phyloP scores from a whole-genome alignment of 2,113 vertebrate species.

The Dissostichus mawsoni region DNA sequence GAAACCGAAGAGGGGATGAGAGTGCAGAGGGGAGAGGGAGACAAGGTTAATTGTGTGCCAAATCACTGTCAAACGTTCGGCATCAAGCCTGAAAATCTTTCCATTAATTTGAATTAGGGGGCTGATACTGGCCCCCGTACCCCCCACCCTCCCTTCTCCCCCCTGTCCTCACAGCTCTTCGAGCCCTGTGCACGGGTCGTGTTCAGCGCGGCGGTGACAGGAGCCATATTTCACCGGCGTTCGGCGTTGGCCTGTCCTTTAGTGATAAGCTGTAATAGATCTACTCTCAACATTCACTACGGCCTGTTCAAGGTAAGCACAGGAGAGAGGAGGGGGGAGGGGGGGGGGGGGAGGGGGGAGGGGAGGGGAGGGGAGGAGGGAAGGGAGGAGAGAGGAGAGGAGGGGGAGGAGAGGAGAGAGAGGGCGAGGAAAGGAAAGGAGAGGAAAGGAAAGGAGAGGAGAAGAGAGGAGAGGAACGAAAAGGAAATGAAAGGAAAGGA shows the following conservation, averaged over 20 bases:
- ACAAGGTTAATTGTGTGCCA: conserved; percentile 76
- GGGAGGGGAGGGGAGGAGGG: too few relatives aligned
- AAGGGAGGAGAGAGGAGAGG: too few relatives aligned
- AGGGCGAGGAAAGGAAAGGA: too few relatives aligned
- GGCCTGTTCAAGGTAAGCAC: conserved; percentile 85
- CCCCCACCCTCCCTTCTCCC: conserved; percentile 6
- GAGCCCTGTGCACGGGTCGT: conserved; percentile 56
- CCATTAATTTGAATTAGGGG: conserved; percentile 79
- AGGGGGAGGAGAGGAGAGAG: too few relatives aligned
- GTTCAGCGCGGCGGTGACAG: conserved; percentile 85
- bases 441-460: too few relatives aligned
- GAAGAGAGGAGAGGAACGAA: too few relatives aligned
- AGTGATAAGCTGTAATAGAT: conserved; percentile 98
- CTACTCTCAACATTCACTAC: conserved; percentile 80
- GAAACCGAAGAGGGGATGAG: conserved; percentile 39
- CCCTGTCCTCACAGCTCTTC: conserved; percentile 45
- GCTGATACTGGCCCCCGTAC: conserved; percentile 55
- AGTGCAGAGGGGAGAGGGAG: conserved; percentile 47
- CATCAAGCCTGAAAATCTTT: conserved; percentile 80
- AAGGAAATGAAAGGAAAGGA: too few relatives aligned
- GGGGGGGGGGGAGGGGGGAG: not conserved
- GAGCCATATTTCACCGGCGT: conserved; percentile 90
- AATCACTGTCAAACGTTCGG: conserved; percentile 58
- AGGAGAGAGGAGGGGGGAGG: conserved; percentile 32
- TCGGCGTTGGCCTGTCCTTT: conserved; percentile 85